Base-by-base conservation (phyloP, 1,140 invertebrate genomes). In the Brevipalpus yothersi region DNA sequence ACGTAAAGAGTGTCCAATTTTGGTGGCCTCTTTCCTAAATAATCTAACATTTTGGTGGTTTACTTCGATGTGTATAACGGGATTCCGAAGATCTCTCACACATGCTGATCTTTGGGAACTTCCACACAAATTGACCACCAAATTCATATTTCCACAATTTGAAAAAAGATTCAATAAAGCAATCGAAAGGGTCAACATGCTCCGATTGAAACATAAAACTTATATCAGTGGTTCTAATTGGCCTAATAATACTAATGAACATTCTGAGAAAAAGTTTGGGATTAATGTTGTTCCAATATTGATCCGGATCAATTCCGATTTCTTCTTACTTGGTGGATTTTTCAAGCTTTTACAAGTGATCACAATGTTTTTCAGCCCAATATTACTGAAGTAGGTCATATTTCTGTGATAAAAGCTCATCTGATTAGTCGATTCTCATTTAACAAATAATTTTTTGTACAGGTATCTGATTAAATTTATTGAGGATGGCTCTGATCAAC, bases 1-100 rank as follows among this genome's bases (percentile, higher is more conserved):
- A 40, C 21, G 56, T 39, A 31, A 31, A 31, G 5, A 31, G 31
- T 31, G 31, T 31, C 92, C 93, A 56, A 90, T 96, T 70, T 73
- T 77, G 56, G 71, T 73, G 58, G 77, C 86, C 43, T 90, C 90
- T 17, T 96, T 93, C 70, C 77, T 89, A 15, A 91, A 86, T 19
- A 78, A 80, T 57, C 71, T 97, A 5, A 77, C 83, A 0, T 97
- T 92, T 70, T 78, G 81, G 59, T 98, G 93, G 93, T 93, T 96
- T 69, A 84, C 90, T 71, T 61, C 71, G 41, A 53, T 62, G 23
- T 54, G 57, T 39, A 41, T 21, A 1, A 8, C 19, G 19, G 63
- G 63, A 17, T 63, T 41, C 31, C 21, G 49, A 54, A 43, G 47
- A 40, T 42, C 62, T 39, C 41, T 64, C n/a, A 58, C 54, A 11